Conservation (phyloP, 1,140 invertebrate species). For the Neodiprion fabricii region DNA sequence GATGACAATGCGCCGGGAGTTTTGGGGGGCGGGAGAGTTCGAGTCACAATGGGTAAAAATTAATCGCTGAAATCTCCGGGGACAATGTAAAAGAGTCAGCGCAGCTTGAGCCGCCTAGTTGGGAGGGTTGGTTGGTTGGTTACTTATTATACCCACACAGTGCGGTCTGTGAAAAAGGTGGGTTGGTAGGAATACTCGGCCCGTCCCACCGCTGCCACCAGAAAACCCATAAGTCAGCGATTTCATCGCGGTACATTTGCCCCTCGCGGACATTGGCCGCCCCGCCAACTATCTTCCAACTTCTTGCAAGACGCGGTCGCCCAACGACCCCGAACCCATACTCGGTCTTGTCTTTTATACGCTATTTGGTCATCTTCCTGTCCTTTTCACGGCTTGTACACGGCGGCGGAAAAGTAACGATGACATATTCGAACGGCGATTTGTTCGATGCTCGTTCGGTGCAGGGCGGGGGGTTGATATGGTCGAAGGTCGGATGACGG, state of each 20-base stretch:
- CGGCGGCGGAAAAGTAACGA: background rate
- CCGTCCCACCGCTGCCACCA: background rate
- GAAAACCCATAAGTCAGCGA: constrained; percentile 53
- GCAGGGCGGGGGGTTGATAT: too few relatives aligned
- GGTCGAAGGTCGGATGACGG: too few relatives aligned
- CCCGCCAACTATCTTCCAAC: background rate
- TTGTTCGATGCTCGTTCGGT: background rate
- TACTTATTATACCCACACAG: background rate
- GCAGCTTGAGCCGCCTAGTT: background rate
- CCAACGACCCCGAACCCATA: too few relatives aligned
- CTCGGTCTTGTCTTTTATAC: background rate
- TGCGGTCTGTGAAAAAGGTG: constrained; percentile 49
- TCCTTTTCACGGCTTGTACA: background rate
- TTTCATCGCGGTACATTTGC: constrained; percentile 50
- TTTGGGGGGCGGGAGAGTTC: background rate
- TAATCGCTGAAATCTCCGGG: constrained; percentile 59
- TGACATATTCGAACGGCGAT: background rate
- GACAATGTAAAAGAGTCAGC: constrained; percentile 57
- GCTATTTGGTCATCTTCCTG: background rate
- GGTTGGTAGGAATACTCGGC: constrained; percentile 7
- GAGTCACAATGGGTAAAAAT: constrained; percentile 50
- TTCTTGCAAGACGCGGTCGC: too few relatives aligned
- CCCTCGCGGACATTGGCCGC: background rate
- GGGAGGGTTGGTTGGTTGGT: constrained; percentile 34
- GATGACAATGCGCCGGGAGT: constrained; percentile 47